These are phyloP conservation scores for Dorcus parallelipipedus DNA, from an alignment of 2,888 invertebrate genomes.

Conservation along the genomic window DNA sequence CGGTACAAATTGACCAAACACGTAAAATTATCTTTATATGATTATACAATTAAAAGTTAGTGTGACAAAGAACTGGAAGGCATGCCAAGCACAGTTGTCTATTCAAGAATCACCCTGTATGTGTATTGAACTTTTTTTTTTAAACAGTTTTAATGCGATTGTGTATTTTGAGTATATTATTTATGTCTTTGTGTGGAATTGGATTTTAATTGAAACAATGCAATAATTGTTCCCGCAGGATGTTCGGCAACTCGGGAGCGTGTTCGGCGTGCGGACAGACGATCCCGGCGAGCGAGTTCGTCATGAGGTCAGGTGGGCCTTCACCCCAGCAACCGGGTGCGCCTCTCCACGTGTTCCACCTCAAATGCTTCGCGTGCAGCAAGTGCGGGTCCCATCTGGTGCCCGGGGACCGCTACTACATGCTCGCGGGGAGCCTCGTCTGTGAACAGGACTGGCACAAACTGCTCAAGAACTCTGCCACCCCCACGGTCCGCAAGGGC, in stretches of 20 bases:
- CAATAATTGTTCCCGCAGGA: slow-evolving; percentile 60
- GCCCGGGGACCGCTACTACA: slow-evolving; percentile 87
- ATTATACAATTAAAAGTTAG: too few relatives aligned
- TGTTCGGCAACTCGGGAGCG: slow-evolving; percentile 86
- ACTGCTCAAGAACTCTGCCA: slow-evolving; percentile 66
- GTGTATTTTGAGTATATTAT: neutral
- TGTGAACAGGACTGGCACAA: slow-evolving; percentile 97
- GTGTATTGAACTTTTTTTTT: too few relatives aligned
- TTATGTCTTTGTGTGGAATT: neutral
- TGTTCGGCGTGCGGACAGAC: slow-evolving; percentile 90
- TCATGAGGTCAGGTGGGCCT: slow-evolving; percentile 76
- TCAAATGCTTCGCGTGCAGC: slow-evolving; percentile 94
- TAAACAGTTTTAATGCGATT: too few relatives aligned
- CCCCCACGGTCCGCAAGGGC: slow-evolving; percentile 76
- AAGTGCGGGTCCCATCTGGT: slow-evolving; percentile 86
- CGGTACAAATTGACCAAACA: too few relatives aligned
- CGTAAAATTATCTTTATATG: too few relatives aligned
- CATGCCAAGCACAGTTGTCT: too few relatives aligned
- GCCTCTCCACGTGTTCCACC: slow-evolving; percentile 78
- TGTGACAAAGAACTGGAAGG: too few relatives aligned
- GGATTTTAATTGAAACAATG: slow-evolving; percentile 27
- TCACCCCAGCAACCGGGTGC: slow-evolving; percentile 53
- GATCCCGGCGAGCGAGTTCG: slow-evolving; percentile 91
- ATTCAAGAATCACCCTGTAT: too few relatives aligned
- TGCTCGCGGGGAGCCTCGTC: slow-evolving; percentile 84